Evolutionary conservation across 2,797 vertebrate species (phyloP).

Genomic region (Melanotaenia trifasciata): DNA sequence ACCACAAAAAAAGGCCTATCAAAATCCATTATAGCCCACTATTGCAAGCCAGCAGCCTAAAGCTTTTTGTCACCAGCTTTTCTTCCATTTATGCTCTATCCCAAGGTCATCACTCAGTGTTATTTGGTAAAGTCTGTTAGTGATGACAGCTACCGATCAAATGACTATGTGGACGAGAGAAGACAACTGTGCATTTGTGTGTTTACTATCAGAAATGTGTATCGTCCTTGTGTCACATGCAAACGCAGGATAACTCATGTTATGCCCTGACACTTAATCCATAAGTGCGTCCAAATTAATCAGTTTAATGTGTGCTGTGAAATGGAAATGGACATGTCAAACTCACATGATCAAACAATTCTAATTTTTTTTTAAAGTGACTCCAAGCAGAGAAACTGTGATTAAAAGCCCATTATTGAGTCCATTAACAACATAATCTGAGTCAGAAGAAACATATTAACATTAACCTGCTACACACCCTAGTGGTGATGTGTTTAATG

Average conservation of each 20-base stretch:
- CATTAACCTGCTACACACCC: conserved; percentile 2
- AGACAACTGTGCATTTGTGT: conserved; percentile 7
- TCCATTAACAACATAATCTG: conserved; percentile 18
- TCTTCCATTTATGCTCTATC: conserved; percentile 11
- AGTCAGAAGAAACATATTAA: conserved; percentile 26
- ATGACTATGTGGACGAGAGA: conserved; percentile 7
- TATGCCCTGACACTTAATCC: conserved; percentile 18
- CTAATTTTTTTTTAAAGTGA: conserved; percentile 6
- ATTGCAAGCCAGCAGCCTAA: conserved; percentile 63
- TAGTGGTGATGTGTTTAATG: not conserved
- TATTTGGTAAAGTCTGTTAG: conserved; percentile 11
- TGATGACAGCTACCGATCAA: conserved; percentile 43
- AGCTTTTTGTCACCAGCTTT: conserved; percentile 18
- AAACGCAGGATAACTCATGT: conserved; percentile 23
- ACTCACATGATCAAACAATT: conserved; percentile 15
- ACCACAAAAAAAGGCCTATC: conserved; percentile 42
- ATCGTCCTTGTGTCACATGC: conserved; percentile 22
- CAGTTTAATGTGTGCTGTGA: conserved; percentile 6
- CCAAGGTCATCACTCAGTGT: conserved; percentile 17
- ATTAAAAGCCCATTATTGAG: conserved; percentile 29
- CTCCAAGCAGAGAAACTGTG: conserved; percentile 5
- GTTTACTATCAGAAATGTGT: conserved; percentile 10
- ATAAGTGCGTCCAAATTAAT: conserved; percentile 28
- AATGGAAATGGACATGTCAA: not conserved
- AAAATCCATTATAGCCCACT: conserved; percentile 43